Conservation (phyloP, 2,797 vertebrate genomes). For the Erpetoichthys calabaricus region DNA sequence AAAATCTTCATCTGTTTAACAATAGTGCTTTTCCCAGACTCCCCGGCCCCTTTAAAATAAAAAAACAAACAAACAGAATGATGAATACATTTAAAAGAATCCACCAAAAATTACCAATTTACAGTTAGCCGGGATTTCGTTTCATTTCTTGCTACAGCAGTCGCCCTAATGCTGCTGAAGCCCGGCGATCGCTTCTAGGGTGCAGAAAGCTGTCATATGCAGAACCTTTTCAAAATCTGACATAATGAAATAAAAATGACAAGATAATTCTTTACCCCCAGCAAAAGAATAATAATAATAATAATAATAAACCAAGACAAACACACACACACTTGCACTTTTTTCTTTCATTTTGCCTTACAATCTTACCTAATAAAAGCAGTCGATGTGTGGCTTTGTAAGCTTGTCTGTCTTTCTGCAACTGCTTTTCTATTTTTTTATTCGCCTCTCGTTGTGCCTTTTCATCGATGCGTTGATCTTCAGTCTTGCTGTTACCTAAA, state of each 20-base stretch:
- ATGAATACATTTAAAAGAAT: constrained; percentile 8
- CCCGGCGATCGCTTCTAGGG: constrained; percentile 3
- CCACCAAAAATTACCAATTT: constrained; percentile 14
- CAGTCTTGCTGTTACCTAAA: constrained; percentile 93
- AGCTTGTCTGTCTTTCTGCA: constrained; percentile 87
- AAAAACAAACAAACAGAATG: constrained; percentile 28
- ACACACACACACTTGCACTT: too few species aligned
- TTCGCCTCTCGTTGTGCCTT: constrained; percentile 93
- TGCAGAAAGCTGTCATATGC: neutral
- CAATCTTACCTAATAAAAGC: constrained; percentile 79
- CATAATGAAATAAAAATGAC: too few species aligned
- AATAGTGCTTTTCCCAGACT: constrained; percentile 95
- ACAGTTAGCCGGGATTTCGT: neutral
- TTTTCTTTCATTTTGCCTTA: neutral
- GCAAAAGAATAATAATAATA: too few species aligned
- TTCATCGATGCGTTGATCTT: constrained; percentile 95
- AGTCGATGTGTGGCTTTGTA: constrained; percentile 94
- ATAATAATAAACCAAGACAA: too few species aligned
- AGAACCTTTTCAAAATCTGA: neutral
- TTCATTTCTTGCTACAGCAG: neutral
- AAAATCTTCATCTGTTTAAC: constrained; percentile 98
- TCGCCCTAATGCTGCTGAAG: neutral
- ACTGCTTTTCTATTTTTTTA: constrained; percentile 94
- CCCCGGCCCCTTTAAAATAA: constrained; percentile 74
- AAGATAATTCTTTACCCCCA: neutral